Base-by-base conservation (phyloP, 2,888 invertebrate species). In the Brassicogethes aeneus region DNA sequence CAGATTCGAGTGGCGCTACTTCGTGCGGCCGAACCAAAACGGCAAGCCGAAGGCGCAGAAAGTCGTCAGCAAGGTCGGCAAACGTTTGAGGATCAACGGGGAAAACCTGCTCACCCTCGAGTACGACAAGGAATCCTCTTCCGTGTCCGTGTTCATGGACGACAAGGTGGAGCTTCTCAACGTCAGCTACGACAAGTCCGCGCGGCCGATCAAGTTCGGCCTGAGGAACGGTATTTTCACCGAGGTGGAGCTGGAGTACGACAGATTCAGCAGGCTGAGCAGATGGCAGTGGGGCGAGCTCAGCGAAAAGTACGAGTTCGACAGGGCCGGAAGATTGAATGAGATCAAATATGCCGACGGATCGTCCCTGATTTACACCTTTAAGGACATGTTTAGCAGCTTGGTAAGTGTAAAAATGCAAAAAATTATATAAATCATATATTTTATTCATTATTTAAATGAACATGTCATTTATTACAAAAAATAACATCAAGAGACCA, bases 1-100 rank as follows among this genome's bases (percentile, higher is more conserved):
- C 33, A 76, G 93, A 48, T 90, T 95, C 57, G 95, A 96, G 69
- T 96, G 95, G 95, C 77, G 93, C 31, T 95, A 92, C 69, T 92
- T 92, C 71, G 74, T 92, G 43, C 73, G 91, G 36, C 80, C 88
- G 46, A 74, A 83, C 23, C 77, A 80, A 50, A 76, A 77, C 2
- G 74, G 70, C 53, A 75, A 76, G 59, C 65, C 66, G 37, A 59
- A 62, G 2, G 57, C 60, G 56, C 77, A 68, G 47, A 87, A 83
- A 62, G 74, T 79, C 0, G 81, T 89, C 1, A 82, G 86, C 0
- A 89, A 89, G 67, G 85, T 91, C 12, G 91, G 90, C 3, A 79
- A 87, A 37, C 89, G 88, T 59, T 66, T 91, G 29, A 72, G 90
- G 39, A 87, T 95, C 0, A 95, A 95, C 60, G 94, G 94, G 0